A percentile compares a stretch with the other conserved stretches of the same genome.
These are phyloP conservation scores for Phalera bucephala DNA, from an alignment of 2,888 invertebrate species.

Conservation along the genomic window DNA sequence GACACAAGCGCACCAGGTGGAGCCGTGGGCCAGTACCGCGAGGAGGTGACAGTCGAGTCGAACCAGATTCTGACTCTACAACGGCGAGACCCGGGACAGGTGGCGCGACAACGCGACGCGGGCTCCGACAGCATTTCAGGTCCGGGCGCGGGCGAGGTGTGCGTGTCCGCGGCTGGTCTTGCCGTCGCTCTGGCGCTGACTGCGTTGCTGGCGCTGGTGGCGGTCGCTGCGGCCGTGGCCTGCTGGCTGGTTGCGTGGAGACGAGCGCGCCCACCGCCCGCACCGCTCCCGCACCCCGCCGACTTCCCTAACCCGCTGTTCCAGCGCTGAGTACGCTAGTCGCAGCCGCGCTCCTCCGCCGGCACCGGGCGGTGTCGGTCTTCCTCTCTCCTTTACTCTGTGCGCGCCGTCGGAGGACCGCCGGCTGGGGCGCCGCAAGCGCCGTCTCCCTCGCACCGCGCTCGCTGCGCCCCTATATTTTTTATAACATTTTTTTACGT, in stretches of 20 bases:
- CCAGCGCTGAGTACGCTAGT: slow-evolving; percentile 77
- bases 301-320: slow-evolving; percentile 98
- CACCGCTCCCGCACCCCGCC: slow-evolving; percentile 96
- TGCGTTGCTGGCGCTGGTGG: slow-evolving; percentile 94
- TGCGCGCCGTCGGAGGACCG: slow-evolving; percentile 80
- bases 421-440: slow-evolving; percentile 68
- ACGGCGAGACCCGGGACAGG: slow-evolving; percentile 89
- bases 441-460: slow-evolving; percentile 59
- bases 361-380: slow-evolving; percentile 80
- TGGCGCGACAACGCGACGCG: slow-evolving; percentile 90
- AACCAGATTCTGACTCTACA: slow-evolving; percentile 96
- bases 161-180: slow-evolving; percentile 96
- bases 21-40: slow-evolving; percentile 91
- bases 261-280: slow-evolving; percentile 92
- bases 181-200: slow-evolving; percentile 96
- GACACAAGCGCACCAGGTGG: slow-evolving; percentile 80
- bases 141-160: slow-evolving; percentile 88
- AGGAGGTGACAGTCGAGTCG: slow-evolving; percentile 96
- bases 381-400: slow-evolving; percentile 71
- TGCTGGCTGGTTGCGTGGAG: slow-evolving; percentile 98
- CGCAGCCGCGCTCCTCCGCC: slow-evolving; percentile 77
- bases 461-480: slow-evolving; percentile 63
- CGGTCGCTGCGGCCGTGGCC: slow-evolving; percentile 96
- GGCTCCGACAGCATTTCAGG: slow-evolving; percentile 84
- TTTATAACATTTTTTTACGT: slow-evolving; percentile 50